Evolutionary conservation across 2,888 invertebrate genomes (phyloP), one percentile per base, ranked within the genome.

Genomic region (Sussaba pulchella): DNA sequence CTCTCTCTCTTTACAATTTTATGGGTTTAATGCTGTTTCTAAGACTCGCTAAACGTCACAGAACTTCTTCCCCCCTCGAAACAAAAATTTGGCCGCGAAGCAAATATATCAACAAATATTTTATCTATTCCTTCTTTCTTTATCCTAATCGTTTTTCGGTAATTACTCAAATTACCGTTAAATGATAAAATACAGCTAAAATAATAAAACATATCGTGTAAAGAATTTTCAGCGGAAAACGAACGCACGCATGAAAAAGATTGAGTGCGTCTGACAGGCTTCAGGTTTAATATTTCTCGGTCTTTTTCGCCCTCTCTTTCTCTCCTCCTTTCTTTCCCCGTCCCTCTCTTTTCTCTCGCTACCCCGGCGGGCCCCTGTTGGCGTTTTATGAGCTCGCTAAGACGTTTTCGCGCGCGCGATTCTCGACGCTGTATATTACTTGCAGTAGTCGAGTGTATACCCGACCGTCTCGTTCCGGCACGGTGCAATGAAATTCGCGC

Each of bases 381-480:
- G 87, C 79, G 88, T 90, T 90, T 90, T 90, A 90, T 89, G 89
- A 87, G 89, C 87, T 88, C 89, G 88, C 90, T 88, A 90, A 89
- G 90, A 89, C 86, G 89, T 86, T 89, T 85, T 6, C 85, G 88
- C 71, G 75, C 74, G 75, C 79, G 79, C 88, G 88, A 88, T 89
- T 88, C 88, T 86, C 81, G 71, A 66, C 84, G 87, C 88, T 89
- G 89, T 88, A 80, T 80, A 80, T 80, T 75, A 75, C 36, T 21
- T 26, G 45, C 19, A 66, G 52, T 72, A 14, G 43, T 19, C 57
- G 21, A 21, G 36, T 54, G 36, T 66, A 66, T 43, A 45, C 41
- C 43, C 36, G 70, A 41, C 50, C 36, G 54, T 70, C 57, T 74
- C 73, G 39, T 72, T n/a, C n/a, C 61, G 52, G 57, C 26, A 26